Conservation (phyloP, 2,113 vertebrate species). For the Carettochelys insculpta region DNA sequence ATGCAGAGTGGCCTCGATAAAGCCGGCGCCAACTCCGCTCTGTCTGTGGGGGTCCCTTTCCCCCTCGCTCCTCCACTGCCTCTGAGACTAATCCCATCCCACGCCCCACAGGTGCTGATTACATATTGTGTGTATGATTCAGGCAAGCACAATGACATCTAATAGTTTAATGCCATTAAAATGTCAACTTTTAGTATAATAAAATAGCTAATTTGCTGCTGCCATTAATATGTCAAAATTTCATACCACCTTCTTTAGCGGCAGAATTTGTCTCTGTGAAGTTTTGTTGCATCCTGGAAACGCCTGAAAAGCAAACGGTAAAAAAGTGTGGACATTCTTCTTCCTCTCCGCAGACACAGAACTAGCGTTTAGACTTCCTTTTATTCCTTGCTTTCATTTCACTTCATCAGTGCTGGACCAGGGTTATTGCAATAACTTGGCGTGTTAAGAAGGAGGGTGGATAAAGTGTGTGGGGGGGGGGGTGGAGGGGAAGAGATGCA, state of each 20-base stretch:
- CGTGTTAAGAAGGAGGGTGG: background rate
- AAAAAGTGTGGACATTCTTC: background rate
- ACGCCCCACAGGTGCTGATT: background rate
- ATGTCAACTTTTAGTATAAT: background rate
- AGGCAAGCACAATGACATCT: background rate
- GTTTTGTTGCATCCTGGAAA: background rate
- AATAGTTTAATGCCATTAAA: constrained; percentile 14
- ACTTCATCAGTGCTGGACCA: constrained; percentile 30
- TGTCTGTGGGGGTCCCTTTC: background rate
- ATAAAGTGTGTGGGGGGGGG: background rate
- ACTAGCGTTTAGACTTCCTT: background rate
- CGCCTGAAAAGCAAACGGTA: constrained; percentile 6
- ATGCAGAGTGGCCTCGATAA: background rate
- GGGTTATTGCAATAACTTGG: constrained; percentile 14
- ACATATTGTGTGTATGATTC: background rate
- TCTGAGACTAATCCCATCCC: background rate
- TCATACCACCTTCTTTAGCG: constrained; percentile 1
- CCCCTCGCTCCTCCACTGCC: background rate
- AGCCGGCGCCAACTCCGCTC: background rate
- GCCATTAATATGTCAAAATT: constrained; percentile 34
- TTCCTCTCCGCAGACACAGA: background rate
- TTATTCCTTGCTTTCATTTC: constrained; percentile 26
- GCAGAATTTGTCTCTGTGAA: background rate
- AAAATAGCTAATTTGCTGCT: background rate
- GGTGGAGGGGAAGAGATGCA: background rate